Evolutionary conservation across 1,140 invertebrate genomes (phyloP), one percentile per base, ranked within the genome.

Genomic region (Hyphantria cunea): DNA sequence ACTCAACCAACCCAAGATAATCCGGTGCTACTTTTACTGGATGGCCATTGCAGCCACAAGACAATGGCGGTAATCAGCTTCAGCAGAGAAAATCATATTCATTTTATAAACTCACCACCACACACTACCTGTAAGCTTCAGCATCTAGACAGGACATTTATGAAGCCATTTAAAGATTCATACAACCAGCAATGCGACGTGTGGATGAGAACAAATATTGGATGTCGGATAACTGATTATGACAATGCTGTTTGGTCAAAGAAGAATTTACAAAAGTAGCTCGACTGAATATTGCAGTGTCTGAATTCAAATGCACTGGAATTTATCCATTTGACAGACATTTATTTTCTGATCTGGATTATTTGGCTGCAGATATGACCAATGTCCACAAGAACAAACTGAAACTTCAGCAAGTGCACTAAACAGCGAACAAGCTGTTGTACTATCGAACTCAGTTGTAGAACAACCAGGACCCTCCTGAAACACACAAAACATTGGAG

Each of bases 121-220:
- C 77, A 86, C 50, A 84, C 78, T 0, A 80, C 76, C 7, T 78
- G 85, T 51, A 77, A 76, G 48, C 65, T 87, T 0, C 83, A 86
- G 49, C 81, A 79, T 8, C 51, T 86, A 8, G 81, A 90, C 58
- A 53, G 82, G 39, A 51, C 73, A 7, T 78, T 88, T 39, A 82
- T 87, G 71, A 84, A 82, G 50, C 78, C 82, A 10, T 83, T 86
- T 17, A 89, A 84, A 76, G 41, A 76, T 64, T 72, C 76, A 8
- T 91, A 83, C 51, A 66, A 74, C 31, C 33, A 70, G 59, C 48
- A 31, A 47, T 74, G 73, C 58, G 66, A 54, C 17, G 15, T 78
- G 74, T 78, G 76, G 71, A 82, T 89, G 68, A 74, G 76, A 71
- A 14, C 50, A 31, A 81, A 84, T 65, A 41, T 76, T 69, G 73